Base-by-base conservation (phyloP, 2,113 vertebrate genomes). In the Sturnira hondurensis region DNA sequence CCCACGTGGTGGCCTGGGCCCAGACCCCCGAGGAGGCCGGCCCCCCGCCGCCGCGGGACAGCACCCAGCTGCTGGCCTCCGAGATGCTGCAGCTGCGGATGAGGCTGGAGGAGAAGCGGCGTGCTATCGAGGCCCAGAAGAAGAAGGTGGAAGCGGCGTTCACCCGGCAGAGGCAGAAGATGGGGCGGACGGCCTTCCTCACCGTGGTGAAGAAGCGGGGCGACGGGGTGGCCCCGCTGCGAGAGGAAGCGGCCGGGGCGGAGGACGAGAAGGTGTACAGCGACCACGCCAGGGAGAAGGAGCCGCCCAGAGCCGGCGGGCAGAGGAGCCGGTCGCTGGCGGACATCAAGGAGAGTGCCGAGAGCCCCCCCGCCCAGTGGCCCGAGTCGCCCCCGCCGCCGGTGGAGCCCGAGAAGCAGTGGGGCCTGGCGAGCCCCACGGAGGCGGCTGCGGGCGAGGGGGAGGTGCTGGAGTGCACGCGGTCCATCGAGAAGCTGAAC, bases 81-180 rank as follows among this genome's bases (percentile, higher is more conserved):
- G 99, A 99, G 98, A 99, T 99, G 99, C 99, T 99, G 0, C 99
- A 99, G 73, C 98, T 99, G 67, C 98, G 99, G 94, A 99, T 99
- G 99, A 99, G 99, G 50, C 98, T 99, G 12, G 99, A 99, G 96
- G 99, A 99, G 96, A 99, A 99, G 97, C 98, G 99, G 8, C 98
- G 99, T 93, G 99, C 99, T 15, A 99, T 99, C 28, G 99, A 99
- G 98, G 99, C 99, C 31, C 99, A 99, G 98, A 99, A 99, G 97
- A 99, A 99, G 98, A 99, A 99, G 97, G 99, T 99, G 94, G 99
- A 99, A 96, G 99, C 99, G 5, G 99, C 99, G 0, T 99, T 99
- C 94, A 99, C 99, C 0, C 98, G 98, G 65, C 99, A 99, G 93
- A 98, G 99, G 54, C 99, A 99, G 98, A 99, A 99, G 98, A 99